phyloP scores from a whole-genome alignment of 2,888 invertebrate species.

The Chrysopilus asiliformis region DNA sequence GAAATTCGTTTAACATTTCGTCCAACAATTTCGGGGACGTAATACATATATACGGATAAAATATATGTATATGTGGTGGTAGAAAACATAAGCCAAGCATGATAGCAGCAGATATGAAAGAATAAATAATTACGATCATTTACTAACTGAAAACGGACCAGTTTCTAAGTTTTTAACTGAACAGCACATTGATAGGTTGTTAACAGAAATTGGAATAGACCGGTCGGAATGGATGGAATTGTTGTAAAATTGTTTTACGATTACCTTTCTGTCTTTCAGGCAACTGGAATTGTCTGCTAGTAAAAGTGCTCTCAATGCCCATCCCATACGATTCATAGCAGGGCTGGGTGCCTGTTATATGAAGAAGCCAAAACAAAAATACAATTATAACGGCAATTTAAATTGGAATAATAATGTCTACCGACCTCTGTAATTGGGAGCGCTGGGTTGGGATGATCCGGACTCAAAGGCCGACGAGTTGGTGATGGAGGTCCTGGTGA shows the following conservation, averaged over 20 bases:
- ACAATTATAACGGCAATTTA: no score
- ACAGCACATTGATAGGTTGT: neutral
- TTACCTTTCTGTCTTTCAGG: conserved; percentile 49
- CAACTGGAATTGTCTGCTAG: conserved; percentile 48
- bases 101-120: no score
- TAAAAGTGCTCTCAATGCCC: conserved; percentile 53
- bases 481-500: conserved; percentile 39
- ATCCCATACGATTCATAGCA: conserved; percentile 52
- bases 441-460: conserved; percentile 52
- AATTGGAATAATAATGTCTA: conserved; percentile 6
- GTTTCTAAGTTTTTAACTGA: neutral
- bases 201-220: no score
- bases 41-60: no score
- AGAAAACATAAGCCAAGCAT: no score
- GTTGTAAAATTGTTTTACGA: no score
- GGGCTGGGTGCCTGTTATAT: conserved; percentile 44
- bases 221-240: no score
- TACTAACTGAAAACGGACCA: no score
- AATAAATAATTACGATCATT: no score
- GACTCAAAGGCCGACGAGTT: conserved; percentile 43
- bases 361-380: neutral
- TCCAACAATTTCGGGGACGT: no score
- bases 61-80: neutral
- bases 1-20: no score
- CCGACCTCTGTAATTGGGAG: conserved; percentile 50